These are phyloP conservation scores for Neolamprologus falcicula DNA, from an alignment of 2,113 vertebrate genomes.

Conservation along the genomic window DNA sequence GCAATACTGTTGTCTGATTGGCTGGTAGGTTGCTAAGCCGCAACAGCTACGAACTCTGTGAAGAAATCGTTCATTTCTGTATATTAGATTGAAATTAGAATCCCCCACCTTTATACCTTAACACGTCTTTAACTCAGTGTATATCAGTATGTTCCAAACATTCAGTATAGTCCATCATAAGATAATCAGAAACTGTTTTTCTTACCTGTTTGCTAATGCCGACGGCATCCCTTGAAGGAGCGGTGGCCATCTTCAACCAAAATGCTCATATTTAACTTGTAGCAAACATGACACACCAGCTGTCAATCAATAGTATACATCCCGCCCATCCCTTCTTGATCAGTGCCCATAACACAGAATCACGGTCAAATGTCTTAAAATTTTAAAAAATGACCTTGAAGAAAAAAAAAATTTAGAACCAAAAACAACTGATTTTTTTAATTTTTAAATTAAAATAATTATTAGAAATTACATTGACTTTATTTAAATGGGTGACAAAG, in stretches of 20 bases:
- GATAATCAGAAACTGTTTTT: neutral
- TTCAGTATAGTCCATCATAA: neutral
- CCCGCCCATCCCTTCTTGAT: neutral
- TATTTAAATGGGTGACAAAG: neutral
- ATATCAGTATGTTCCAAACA: neutral
- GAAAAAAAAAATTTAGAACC: fast-evolving
- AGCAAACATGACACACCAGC: neutral
- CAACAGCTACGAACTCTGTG: neutral
- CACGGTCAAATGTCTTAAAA: fast-evolving
- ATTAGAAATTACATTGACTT: neutral
- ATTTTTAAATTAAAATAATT: neutral
- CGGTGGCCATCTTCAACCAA: neutral
- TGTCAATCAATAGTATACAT: neutral
- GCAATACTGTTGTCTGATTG: neutral
- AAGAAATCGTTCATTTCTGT: neutral
- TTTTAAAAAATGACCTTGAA: fast-evolving
- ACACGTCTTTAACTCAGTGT: fast-evolving
- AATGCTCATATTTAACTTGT: neutral
- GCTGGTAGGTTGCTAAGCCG: neutral
- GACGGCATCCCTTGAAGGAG: neutral
- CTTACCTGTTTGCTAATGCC: neutral
- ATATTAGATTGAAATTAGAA: neutral
- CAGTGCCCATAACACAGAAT: neutral
- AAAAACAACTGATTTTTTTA: fast-evolving
- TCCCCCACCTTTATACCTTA: neutral